phyloP scores from a whole-genome alignment of 2,113 vertebrate species.

The Campylomormyrus numenius region DNA sequence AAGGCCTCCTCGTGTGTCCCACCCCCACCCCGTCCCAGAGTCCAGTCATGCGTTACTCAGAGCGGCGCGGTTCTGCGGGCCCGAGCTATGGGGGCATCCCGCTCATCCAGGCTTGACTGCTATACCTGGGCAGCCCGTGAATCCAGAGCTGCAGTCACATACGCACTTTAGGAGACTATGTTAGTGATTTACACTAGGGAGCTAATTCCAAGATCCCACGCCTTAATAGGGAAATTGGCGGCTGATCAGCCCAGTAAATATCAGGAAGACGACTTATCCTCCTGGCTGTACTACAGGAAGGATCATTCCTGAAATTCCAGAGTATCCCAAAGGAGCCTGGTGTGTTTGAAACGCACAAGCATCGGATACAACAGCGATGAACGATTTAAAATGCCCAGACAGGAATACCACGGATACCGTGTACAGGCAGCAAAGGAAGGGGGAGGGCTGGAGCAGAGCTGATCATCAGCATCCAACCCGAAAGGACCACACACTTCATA shows the following conservation, averaged over 20 bases:
- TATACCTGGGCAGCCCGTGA: background rate
- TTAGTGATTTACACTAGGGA: slow-evolving; percentile 4
- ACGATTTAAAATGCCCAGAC: background rate
- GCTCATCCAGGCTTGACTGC: background rate
- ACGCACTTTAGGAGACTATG: slow-evolving; percentile 20
- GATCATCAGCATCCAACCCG: background rate
- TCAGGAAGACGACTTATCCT: background rate
- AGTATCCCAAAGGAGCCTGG: background rate
- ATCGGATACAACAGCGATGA: background rate
- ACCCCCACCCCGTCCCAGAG: background rate
- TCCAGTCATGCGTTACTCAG: background rate
- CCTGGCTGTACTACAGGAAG: slow-evolving; percentile 1
- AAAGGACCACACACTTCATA: background rate
- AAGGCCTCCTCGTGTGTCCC: background rate
- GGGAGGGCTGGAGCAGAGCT: background rate
- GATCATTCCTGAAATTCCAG: background rate
- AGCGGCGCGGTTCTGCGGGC: background rate
- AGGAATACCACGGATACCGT: background rate
- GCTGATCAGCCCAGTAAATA: slow-evolving; percentile 1
- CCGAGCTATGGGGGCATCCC: background rate
- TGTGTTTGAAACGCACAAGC: background rate
- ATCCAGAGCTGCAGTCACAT: background rate
- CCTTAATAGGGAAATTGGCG: background rate
- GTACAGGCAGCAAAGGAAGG: background rate
- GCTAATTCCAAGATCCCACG: background rate